Percentiles rank a stretch among this genome's conserved stretches.
Conservation (phyloP, 2,888 invertebrate species). For the Allolobophora icterica region DNA sequence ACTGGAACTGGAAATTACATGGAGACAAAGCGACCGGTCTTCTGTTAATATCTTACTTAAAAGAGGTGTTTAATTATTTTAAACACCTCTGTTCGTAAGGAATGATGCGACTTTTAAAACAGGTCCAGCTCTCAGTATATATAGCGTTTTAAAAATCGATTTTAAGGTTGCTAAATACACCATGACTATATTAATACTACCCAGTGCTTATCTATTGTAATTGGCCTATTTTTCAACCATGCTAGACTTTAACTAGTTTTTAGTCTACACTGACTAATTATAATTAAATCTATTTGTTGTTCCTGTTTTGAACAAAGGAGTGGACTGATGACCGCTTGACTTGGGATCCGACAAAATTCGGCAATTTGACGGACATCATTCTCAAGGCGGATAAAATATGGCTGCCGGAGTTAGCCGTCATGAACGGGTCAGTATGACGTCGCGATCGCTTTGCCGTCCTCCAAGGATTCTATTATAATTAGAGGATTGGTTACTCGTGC, state of each 20-base stretch:
- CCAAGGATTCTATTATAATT: too few species aligned
- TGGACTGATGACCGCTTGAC: slow-evolving; percentile 48
- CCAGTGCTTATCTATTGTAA: neutral
- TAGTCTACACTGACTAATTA: neutral
- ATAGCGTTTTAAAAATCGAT: too few species aligned
- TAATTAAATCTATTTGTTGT: neutral
- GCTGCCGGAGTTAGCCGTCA: slow-evolving; percentile 51
- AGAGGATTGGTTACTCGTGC: too few species aligned
- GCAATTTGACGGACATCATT: slow-evolving; percentile 47
- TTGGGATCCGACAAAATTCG: slow-evolving; percentile 48
- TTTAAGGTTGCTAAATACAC: too few species aligned
- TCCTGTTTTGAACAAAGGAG: slow-evolving; percentile 41
- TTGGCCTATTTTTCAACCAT: neutral
- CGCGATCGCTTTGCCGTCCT: neutral
- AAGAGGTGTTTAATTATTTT: too few species aligned
- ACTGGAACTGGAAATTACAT: too few species aligned
- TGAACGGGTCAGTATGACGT: slow-evolving; percentile 48
- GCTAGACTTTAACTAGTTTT: neutral
- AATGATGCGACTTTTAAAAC: too few species aligned
- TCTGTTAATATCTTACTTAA: too few species aligned
- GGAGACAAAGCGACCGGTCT: too few species aligned
- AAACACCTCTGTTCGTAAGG: too few species aligned
- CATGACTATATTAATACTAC: too few species aligned
- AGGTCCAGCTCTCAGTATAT: too few species aligned
- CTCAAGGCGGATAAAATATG: slow-evolving; percentile 48